Evolutionary conservation across 2,888 invertebrate species (phyloP).

Genomic region (Metalampra italica): DNA sequence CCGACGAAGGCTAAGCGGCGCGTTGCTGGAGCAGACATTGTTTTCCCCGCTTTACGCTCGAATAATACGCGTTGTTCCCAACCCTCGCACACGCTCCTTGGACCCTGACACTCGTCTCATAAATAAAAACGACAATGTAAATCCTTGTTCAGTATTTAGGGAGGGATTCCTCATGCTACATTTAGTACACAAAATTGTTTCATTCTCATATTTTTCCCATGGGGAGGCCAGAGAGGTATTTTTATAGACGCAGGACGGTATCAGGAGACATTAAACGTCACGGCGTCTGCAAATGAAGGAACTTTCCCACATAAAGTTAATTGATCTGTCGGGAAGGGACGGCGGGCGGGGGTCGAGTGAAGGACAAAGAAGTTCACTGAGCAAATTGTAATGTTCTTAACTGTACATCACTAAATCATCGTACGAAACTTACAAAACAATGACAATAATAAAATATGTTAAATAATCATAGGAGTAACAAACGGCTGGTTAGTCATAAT

Average conservation of each 20-base stretch:
- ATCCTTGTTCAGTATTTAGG: conserved; percentile 18
- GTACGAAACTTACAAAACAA: conserved; percentile 13
- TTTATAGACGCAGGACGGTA: neutral
- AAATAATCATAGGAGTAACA: no score
- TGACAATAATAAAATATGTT: conserved; percentile 4
- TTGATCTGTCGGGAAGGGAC: conserved; percentile 14
- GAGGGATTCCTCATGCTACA: conserved; percentile 10
- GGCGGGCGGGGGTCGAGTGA: conserved; percentile 13
- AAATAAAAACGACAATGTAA: conserved; percentile 22
- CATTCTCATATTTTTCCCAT: conserved; percentile 1
- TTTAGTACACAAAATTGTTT: conserved; percentile 5
- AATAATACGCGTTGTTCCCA: conserved; percentile 16
- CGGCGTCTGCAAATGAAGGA: conserved; percentile 6
- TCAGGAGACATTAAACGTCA: conserved; percentile 4
- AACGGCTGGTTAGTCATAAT: neutral
- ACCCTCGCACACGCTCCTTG: conserved; percentile 8
- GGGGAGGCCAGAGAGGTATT: neutral
- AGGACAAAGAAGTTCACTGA: conserved; percentile 16
- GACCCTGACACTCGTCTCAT: conserved; percentile 16
- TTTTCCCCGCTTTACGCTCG: conserved; percentile 6
- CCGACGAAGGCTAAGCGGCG: neutral
- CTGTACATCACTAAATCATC: conserved; percentile 19
- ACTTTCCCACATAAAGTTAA: conserved; percentile 22
- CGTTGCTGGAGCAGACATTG: neutral
- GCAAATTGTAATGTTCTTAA: conserved; percentile 19